A percentile compares a stretch with the other conserved stretches of the same genome.
phyloP scores from a whole-genome alignment of 2,797 vertebrate species.

The Tokudaia tokunoshimensis region DNA sequence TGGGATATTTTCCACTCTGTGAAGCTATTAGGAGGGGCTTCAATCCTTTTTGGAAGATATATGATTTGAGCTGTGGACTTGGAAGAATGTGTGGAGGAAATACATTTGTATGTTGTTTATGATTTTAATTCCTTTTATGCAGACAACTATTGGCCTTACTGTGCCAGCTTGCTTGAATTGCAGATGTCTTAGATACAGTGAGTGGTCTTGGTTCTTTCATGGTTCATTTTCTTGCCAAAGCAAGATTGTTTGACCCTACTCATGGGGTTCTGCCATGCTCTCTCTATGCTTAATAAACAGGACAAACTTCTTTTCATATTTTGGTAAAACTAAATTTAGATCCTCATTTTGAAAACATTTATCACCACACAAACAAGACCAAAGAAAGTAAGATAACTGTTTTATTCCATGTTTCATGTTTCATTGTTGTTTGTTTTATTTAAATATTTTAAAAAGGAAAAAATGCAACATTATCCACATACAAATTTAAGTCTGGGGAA shows the following conservation, averaged over 20 bases:
- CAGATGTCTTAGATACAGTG: not conserved
- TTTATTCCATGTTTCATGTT: not conserved
- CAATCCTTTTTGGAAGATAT: conserved; percentile 50
- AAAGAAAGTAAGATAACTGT: not conserved
- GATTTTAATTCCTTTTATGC: conserved; percentile 62
- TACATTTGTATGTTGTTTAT: conserved; percentile 51
- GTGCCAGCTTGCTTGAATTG: conserved; percentile 27
- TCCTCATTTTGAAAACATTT: not conserved
- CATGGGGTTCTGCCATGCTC: not conserved
- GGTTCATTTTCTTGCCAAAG: conserved; percentile 47
- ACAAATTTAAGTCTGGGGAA: not conserved
- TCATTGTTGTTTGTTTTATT: not conserved
- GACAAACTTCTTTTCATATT: not conserved
- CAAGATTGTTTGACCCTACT: conserved; percentile 27
- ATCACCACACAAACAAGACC: not conserved
- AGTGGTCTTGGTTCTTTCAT: not conserved
- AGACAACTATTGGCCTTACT: conserved; percentile 31
- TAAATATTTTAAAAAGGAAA: conserved; percentile 49
- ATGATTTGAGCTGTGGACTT: conserved; percentile 46
- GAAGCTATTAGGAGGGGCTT: not conserved
- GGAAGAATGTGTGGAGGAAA: conserved; percentile 49
- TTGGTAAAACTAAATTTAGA: conserved; percentile 56
- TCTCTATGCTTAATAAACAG: conserved; percentile 50
- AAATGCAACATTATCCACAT: not conserved
- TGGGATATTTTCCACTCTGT: conserved; percentile 28